Evolutionary conservation across 2,888 invertebrate genomes (phyloP).

Genomic region (Amiota minor): DNA sequence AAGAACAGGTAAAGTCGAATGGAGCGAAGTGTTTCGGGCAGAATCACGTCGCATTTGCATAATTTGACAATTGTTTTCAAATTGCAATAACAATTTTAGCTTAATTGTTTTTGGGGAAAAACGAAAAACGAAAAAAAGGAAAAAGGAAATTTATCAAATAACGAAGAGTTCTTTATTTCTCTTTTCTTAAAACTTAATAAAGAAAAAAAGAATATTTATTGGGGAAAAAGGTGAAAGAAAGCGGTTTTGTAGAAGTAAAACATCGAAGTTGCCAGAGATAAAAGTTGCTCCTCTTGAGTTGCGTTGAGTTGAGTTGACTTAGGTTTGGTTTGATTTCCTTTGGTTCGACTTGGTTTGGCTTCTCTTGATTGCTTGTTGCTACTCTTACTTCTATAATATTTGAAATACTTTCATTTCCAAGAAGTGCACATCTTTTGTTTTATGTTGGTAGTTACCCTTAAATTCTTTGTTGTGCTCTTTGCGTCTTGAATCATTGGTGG

Average conservation of each 20-base stretch:
- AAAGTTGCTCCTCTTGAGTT: slow-evolving; percentile 49
- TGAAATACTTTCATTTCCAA: too few species aligned
- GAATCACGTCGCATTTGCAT: slow-evolving; percentile 64
- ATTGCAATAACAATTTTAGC: slow-evolving; percentile 69
- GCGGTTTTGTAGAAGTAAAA: neutral
- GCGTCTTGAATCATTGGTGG: too few species aligned
- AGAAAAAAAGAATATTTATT: neutral
- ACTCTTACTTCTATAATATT: neutral
- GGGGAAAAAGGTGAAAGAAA: neutral
- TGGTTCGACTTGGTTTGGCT: slow-evolving; percentile 2
- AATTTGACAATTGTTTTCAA: slow-evolving; percentile 71
- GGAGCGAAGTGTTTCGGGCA: slow-evolving; percentile 34
- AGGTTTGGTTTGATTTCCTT: neutral
- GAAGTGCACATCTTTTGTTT: too few species aligned
- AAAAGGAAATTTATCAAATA: neutral
- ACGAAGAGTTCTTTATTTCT: neutral
- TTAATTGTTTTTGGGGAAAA: slow-evolving; percentile 58
- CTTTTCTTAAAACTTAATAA: neutral
- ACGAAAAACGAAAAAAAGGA: neutral
- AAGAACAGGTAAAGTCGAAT: slow-evolving; percentile 30
- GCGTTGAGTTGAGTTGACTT: neutral
- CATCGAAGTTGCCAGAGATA: slow-evolving; percentile 44
- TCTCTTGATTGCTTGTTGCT: slow-evolving; percentile 6
- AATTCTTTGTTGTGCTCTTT: too few species aligned
- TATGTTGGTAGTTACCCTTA: too few species aligned